Evolutionary conservation across 2,113 vertebrate species (phyloP).

Genomic region (Aegithalos caudatus): DNA sequence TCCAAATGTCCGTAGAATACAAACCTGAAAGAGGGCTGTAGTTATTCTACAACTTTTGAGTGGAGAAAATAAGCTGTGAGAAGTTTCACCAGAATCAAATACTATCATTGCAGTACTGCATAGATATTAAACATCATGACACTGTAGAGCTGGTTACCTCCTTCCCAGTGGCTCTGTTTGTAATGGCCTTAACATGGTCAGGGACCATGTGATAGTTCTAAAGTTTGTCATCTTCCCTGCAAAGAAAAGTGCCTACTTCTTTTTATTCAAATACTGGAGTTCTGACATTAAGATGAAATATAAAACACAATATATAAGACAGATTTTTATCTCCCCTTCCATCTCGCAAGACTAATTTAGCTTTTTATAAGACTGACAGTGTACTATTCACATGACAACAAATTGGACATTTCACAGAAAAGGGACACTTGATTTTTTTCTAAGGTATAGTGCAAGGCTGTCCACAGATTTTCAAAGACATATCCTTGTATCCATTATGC

Average conservation of each 20-base stretch:
- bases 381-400: neutral
- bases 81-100: neutral
- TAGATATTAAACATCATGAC: neutral
- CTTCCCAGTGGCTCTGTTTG: neutral
- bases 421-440: neutral
- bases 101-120: neutral
- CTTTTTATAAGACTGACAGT: neutral
- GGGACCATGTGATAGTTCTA: neutral
- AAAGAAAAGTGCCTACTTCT: neutral
- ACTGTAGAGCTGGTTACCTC: neutral
- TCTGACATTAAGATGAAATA: neutral
- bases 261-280: neutral
- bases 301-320: neutral
- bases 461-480: neutral
- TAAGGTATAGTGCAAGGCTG: neutral
- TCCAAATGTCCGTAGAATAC: neutral
- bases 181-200: neutral
- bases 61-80: neutral
- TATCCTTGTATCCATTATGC: neutral
- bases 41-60: neutral
- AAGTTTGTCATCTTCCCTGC: neutral
- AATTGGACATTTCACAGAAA: neutral
- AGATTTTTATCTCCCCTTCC: neutral
- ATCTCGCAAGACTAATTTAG: neutral
- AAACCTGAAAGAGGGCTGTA: neutral